phyloP scores from a whole-genome alignment of 2,888 invertebrate genomes.

The Ametastegia equiseti region DNA sequence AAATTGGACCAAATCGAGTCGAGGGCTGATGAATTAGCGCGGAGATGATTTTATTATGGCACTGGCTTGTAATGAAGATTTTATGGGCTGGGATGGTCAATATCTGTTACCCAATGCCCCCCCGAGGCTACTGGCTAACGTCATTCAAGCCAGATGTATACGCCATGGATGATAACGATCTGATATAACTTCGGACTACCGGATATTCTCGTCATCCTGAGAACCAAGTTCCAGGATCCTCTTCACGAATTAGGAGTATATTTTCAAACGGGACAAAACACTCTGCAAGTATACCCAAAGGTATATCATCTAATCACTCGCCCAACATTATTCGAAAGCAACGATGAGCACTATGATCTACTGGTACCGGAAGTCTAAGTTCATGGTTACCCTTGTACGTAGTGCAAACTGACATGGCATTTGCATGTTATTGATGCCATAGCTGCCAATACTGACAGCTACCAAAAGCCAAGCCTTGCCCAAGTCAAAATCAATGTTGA shows the following conservation, averaged over 20 bases:
- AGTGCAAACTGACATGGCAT: no score
- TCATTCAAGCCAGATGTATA: constrained; percentile 34
- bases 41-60: constrained; percentile 70
- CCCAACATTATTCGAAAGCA: neutral
- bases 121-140: constrained; percentile 19
- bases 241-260: neutral
- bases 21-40: constrained; percentile 67
- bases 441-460: no score
- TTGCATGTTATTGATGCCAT: no score
- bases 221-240: neutral
- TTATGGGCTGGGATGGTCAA: constrained; percentile 65
- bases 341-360: no score
- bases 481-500: no score
- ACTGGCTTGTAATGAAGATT: constrained; percentile 67
- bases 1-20: constrained; percentile 68
- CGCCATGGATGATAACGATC: neutral
- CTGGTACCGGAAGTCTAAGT: neutral
- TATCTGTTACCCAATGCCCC: constrained; percentile 64
- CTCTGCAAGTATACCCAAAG: neutral
- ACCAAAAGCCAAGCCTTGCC: no score
- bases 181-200: neutral
- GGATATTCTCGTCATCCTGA: neutral
- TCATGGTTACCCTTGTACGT: no score
- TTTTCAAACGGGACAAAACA: neutral
- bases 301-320: neutral